These are phyloP conservation scores for Calephelis perditalis DNA, from an alignment of 2,888 invertebrate genomes.

Conservation along the genomic window DNA sequence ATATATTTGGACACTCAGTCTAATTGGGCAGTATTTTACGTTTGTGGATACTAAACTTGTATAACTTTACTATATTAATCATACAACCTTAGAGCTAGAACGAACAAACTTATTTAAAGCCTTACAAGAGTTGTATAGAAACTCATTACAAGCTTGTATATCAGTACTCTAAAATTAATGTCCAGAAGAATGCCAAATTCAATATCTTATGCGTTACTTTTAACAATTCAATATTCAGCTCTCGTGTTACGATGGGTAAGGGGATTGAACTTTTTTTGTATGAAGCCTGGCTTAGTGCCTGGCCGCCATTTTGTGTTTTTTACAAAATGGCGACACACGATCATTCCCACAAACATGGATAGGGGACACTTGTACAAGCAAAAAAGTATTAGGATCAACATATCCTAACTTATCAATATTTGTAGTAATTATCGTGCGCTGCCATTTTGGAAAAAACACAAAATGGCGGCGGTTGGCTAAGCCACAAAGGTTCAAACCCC, in stretches of 20 bases:
- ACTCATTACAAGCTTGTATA: slow-evolving; percentile 4
- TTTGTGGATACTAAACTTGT: slow-evolving; percentile 24
- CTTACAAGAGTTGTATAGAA: slow-evolving; percentile 17
- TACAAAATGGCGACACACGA: no score
- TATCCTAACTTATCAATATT: no score
- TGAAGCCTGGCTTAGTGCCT: no score
- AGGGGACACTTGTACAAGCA: no score
- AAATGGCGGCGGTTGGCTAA: no score
- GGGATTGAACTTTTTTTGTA: no score
- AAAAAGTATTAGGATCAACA: no score
- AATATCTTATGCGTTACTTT: slow-evolving; percentile 15
- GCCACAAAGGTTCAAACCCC: no score
- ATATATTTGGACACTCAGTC: slow-evolving; percentile 76
- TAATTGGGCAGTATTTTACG: slow-evolving; percentile 60
- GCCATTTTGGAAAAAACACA: no score
- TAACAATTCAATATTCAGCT: slow-evolving; percentile 25
- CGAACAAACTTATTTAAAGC: slow-evolving; percentile 29
- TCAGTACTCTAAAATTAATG: slow-evolving; percentile 23
- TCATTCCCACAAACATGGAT: no score
- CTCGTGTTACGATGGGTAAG: slow-evolving; percentile 1
- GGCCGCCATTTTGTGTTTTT: no score
- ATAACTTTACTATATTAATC: slow-evolving; percentile 23
- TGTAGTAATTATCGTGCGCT: no score
- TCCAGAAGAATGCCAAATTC: slow-evolving; percentile 49
- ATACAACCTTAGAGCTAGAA: slow-evolving; percentile 29